These are phyloP conservation scores for Oostethus manadensis DNA, from an alignment of 2,113 vertebrate species.

Conservation along the genomic window DNA sequence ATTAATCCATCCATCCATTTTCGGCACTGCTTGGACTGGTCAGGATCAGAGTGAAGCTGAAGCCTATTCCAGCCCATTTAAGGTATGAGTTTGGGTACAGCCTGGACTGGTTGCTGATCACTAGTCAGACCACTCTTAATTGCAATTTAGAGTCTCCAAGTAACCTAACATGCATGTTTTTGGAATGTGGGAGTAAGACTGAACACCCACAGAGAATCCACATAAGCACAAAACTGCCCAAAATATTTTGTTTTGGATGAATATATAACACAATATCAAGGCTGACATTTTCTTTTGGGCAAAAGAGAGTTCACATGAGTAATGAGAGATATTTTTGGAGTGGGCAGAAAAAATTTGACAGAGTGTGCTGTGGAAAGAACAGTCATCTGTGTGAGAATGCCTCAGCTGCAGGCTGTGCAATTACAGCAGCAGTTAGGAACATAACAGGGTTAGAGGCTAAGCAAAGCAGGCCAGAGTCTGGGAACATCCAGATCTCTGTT, in stretches of 20 bases:
- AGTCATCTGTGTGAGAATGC: constrained; percentile 51
- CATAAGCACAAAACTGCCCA: not conserved
- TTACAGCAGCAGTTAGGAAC: constrained; percentile 48
- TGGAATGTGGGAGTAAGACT: not conserved
- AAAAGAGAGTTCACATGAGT: constrained; percentile 26
- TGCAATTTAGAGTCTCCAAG: not conserved
- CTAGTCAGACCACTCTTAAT: no score
- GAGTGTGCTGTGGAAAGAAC: constrained; percentile 35
- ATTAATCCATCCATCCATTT: not conserved
- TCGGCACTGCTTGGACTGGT: not conserved
- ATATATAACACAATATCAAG: not conserved
- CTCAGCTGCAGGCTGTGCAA: constrained; percentile 51
- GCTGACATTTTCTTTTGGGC: constrained; percentile 14
- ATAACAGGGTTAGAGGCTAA: constrained; percentile 56
- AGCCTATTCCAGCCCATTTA: no score
- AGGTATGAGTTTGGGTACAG: no score
- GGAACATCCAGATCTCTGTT: constrained; percentile 42
- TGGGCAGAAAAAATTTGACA: constrained; percentile 23
- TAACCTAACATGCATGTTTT: not conserved
- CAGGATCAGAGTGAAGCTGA: no score
- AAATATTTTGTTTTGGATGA: not conserved
- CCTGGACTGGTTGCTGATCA: no score
- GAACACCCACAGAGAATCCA: not conserved
- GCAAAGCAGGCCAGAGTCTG: constrained; percentile 34
- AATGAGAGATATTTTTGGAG: constrained; percentile 34